Base-by-base conservation (phyloP, 2,888 invertebrate genomes). In the Pelosia muscerda region DNA sequence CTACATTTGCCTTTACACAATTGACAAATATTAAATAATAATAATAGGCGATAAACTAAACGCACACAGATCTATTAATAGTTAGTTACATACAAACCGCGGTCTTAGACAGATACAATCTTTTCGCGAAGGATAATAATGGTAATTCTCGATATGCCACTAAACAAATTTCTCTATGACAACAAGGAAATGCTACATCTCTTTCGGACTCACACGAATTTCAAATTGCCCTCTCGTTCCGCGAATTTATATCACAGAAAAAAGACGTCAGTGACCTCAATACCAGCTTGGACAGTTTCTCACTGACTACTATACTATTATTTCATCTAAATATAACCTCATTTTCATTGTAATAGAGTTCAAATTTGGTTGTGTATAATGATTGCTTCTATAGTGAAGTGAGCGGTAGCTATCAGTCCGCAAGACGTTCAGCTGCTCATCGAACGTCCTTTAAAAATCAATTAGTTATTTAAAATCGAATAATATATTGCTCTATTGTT, bases 231-330 rank as follows among this genome's bases (percentile, higher is more conserved):
- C 81, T 72, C 90, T 90, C 91, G 78, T 90, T 88, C 81, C 82
- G 86, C 89, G 82, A 88, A 90, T 88, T 91, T 88, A 86, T 88
- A 86, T 83, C 84, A 81, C 85, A 87, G 81, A 90, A 93, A 92
- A 92, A 92, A 90, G 90, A 90, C 92, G 94, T 92, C 93, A 91
- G 86, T 94, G 94, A 94, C 94, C 94, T 92, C 92, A 92, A 92
- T 93, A 89, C 77, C 72, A 57, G 81, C 78, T 74, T 69, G 77
- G 72, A 78, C 81, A 72, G 79, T 81, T 76, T 72, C 61, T 69
- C 59, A 67, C 73, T 54, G 54, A 66, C 67, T 71, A 73, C 54
- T 76, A 38, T 54, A 72, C 31, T 49, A 22, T 15, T 25, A 6
- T 10, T 0, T 34, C 42, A 63, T 53, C 9, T 25, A 54, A 78